These are phyloP conservation scores for Nesoenas mayeri DNA, from an alignment of 2,113 vertebrate genomes.

Conservation along the genomic window DNA sequence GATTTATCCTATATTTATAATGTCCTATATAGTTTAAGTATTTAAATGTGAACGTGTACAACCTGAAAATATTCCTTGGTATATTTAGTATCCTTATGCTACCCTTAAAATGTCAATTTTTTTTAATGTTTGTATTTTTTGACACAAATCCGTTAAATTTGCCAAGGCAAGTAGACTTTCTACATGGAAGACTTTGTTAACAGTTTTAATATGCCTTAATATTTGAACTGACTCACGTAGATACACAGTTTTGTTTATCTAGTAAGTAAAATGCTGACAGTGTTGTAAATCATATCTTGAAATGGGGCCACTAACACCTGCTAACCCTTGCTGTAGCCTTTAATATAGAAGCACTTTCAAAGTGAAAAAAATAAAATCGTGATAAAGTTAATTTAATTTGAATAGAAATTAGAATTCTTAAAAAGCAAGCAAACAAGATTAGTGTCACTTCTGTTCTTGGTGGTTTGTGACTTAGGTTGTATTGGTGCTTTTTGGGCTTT, in stretches of 20 bases:
- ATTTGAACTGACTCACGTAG: constrained; percentile 27
- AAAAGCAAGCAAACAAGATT: not conserved
- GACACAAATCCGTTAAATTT: not conserved
- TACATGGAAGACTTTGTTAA: not conserved
- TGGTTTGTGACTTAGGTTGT: not conserved
- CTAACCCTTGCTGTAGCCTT: not conserved
- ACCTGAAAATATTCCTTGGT: not conserved
- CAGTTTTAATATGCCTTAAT: constrained; percentile 18
- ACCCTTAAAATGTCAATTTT: not conserved
- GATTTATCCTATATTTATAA: not conserved
- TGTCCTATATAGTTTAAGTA: not conserved
- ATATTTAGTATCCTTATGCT: not conserved
- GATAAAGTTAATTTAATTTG: not conserved
- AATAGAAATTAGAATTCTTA: not conserved
- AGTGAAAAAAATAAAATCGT: not conserved
- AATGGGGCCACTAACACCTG: constrained; percentile 7
- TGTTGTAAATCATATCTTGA: not conserved
- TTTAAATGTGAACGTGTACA: not conserved
- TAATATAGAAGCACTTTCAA: not conserved
- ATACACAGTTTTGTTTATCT: constrained; percentile 18
- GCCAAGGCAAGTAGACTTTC: constrained; percentile 14
- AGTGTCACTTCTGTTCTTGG: not conserved
- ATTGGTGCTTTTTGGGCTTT: not conserved
- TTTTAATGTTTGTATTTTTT: not conserved
- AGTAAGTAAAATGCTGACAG: constrained; percentile 38